Conservation (phyloP, 2,797 vertebrate species). For the Malacoctenus gilli region DNA sequence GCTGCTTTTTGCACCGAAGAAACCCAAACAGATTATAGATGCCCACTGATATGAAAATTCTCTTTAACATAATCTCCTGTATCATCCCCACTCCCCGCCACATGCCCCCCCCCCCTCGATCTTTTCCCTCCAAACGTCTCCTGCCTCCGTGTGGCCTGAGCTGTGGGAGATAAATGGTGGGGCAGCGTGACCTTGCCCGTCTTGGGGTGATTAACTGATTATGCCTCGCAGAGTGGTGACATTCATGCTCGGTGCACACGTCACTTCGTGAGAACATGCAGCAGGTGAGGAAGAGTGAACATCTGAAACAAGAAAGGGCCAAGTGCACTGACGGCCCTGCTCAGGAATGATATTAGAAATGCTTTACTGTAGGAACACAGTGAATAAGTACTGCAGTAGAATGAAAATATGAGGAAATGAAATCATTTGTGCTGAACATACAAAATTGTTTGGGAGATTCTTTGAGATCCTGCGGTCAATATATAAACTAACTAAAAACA, state of each 20-base stretch:
- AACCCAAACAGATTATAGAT: too few relatives aligned
- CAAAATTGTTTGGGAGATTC: too few relatives aligned
- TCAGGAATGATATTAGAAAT: too few relatives aligned
- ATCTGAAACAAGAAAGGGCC: too few relatives aligned
- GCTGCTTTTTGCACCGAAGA: too few relatives aligned
- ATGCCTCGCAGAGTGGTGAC: constrained; percentile 43
- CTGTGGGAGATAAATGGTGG: constrained; percentile 39
- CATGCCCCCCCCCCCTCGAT: too few relatives aligned
- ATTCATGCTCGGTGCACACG: constrained; percentile 30
- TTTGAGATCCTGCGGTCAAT: too few relatives aligned
- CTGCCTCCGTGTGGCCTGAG: constrained; percentile 34
- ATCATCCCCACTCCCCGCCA: constrained; percentile 1
- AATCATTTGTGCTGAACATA: too few relatives aligned
- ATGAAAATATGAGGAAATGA: too few relatives aligned
- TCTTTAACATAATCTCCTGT: constrained; percentile 11
- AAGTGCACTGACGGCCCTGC: too few relatives aligned
- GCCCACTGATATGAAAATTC: constrained; percentile 14
- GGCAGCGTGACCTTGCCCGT: constrained; percentile 43
- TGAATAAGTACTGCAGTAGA: background rate
- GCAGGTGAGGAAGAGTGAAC: constrained; percentile 5
- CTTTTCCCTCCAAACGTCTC: constrained; percentile 6
- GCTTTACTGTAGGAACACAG: background rate
- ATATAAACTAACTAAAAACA: too few relatives aligned
- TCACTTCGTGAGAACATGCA: background rate
- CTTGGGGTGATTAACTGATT: constrained; percentile 55